Percentiles rank a stretch among this genome's conserved stretches.
Evolutionary conservation across 2,113 vertebrate genomes (phyloP).

Genomic region (Apodemus sylvaticus): DNA sequence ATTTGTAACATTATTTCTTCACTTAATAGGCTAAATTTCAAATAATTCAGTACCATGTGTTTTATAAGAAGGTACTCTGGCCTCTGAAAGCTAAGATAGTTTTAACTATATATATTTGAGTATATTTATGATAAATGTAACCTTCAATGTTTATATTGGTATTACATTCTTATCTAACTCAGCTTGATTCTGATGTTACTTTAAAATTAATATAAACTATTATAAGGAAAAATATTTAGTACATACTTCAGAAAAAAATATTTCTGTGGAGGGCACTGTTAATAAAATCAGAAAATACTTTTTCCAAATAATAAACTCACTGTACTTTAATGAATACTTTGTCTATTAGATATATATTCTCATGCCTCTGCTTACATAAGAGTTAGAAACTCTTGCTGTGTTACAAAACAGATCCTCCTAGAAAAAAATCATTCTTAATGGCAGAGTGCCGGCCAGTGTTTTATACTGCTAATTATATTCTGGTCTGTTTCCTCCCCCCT

Average conservation of each 20-base stretch:
- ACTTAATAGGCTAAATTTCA: slow-evolving; percentile 36
- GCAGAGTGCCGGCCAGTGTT: background rate
- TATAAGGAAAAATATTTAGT: slow-evolving; percentile 13
- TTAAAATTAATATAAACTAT: slow-evolving; percentile 11
- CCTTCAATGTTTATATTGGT: background rate
- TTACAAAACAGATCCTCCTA: background rate
- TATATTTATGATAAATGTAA: background rate
- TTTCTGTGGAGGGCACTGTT: background rate
- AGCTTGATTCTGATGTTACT: background rate
- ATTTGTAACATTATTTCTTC: background rate
- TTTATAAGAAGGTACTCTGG: background rate
- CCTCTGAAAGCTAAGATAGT: background rate
- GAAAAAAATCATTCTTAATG: background rate
- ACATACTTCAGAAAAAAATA: background rate
- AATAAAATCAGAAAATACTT: background rate
- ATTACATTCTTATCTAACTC: background rate
- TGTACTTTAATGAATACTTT: background rate
- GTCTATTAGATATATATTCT: background rate
- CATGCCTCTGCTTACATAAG: background rate
- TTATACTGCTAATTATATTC: slow-evolving; percentile 55
- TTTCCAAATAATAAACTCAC: slow-evolving; percentile 3
- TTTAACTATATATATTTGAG: background rate
- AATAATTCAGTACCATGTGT: background rate
- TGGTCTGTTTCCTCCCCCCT: slow-evolving; percentile 43
- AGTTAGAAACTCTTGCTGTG: background rate